These are phyloP conservation scores for Gryllus bimaculatus DNA, from an alignment of 1,140 invertebrate species.

Conservation along the genomic window DNA sequence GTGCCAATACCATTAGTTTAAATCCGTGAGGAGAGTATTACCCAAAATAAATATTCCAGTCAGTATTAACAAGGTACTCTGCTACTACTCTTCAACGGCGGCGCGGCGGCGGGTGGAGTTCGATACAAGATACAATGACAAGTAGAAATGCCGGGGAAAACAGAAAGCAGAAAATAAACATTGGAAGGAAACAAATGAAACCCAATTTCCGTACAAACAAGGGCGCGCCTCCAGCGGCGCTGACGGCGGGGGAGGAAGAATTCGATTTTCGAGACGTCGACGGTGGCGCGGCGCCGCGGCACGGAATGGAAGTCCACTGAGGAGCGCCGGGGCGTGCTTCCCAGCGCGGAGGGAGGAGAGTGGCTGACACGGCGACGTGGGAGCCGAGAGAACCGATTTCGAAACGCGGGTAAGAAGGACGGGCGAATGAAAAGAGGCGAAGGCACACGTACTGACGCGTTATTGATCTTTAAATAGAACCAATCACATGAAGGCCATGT, in stretches of 20 bases:
- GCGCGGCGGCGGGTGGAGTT: neutral
- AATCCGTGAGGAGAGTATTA: neutral
- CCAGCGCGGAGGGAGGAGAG: too few species aligned
- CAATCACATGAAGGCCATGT: too few species aligned
- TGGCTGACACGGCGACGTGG: too few species aligned
- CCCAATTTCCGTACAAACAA: conserved; percentile 1
- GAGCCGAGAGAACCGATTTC: too few species aligned
- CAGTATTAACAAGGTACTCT: neutral
- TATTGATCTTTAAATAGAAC: too few species aligned
- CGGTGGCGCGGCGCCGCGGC: too few species aligned
- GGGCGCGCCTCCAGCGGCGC: neutral
- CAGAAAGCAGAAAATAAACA: neutral
- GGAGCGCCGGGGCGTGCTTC: too few species aligned
- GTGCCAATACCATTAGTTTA: too few species aligned
- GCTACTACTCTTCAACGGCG: neutral
- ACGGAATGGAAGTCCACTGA: too few species aligned
- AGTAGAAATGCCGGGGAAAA: neutral
- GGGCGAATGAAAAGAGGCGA: too few species aligned
- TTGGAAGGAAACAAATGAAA: conserved; percentile 1
- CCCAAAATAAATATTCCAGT: neutral
- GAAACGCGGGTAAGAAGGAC: too few species aligned
- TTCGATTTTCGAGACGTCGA: neutral
- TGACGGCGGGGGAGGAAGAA: neutral
- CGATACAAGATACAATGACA: neutral
- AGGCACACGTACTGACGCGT: too few species aligned